Base-by-base conservation (phyloP, 2,888 invertebrate genomes). In the Sesia bembeciformis region DNA sequence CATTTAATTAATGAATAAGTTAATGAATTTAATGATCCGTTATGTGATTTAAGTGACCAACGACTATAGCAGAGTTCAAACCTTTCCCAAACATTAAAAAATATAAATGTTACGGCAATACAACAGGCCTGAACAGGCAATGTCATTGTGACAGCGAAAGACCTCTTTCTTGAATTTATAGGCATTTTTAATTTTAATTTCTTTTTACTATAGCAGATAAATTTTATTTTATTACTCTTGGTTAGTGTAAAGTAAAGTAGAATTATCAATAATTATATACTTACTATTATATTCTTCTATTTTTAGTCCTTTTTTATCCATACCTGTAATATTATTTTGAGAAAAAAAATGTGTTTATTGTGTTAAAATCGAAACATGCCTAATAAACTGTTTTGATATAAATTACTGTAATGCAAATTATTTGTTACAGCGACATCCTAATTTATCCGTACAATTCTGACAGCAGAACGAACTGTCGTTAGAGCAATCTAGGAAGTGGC, bases 401-500 rank as follows among this genome's bases (percentile, higher is more conserved):
- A 50, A 50, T 39, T 50, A 38, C 7, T 39, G 42, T 42, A 23
- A 23, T 23, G 23, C 66, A 65, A 65, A 65, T 70, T 70, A 68
- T 62, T 56, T 69, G 66, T 74, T 74, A 67, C 70, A 73, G 23
- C 23, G 83, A 82, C 79, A 23, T 23, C 76, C 71, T 23, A 23
- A 74, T 76, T 79, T 80, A 78, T 77, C 74, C 7, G 7, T 5
- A 5, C n/a, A 42, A 42, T 42, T 42, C n/a, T 42, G n/a, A 7
- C 43, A 42, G 23, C 23, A 23, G 23, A 23, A 23, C 23, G 72
- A 74, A 76, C 75, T 64, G 66, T 63, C 74, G 76, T 74, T 74
- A 42, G 79, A 79, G 81, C 79, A 74, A 71, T 61, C 81, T 82
- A 77, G 78, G 74, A 42, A 42, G 42, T 42, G 42, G 42, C 42